A percentile compares a stretch with the other conserved stretches of the same genome.
These are phyloP conservation scores for Rhagoletis zephyria DNA, from an alignment of 1,140 invertebrate species.

Conservation along the genomic window DNA sequence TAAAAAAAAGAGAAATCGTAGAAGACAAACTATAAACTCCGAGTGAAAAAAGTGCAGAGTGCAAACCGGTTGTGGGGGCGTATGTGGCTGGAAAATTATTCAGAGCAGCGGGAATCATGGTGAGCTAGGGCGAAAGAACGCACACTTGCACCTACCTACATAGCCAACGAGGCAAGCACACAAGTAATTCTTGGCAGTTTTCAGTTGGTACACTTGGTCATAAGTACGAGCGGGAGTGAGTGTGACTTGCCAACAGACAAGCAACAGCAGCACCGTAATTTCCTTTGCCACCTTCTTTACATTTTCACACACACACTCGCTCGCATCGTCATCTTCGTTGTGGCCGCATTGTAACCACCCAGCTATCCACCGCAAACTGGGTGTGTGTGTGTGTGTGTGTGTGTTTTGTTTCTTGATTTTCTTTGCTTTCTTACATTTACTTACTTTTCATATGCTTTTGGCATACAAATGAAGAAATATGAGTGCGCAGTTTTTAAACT, in stretches of 20 bases:
- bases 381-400: background rate
- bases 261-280: background rate
- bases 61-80: background rate
- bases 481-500: conserved; percentile 42
- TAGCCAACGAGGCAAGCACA: background rate
- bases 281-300: conserved; percentile 22
- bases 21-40: background rate
- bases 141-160: background rate
- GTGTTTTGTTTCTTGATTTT: background rate
- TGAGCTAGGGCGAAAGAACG: background rate
- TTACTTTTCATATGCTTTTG: conserved; percentile 7
- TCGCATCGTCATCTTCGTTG: background rate
- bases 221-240: background rate
- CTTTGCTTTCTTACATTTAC: no score
- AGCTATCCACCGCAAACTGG: background rate
- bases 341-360: background rate
- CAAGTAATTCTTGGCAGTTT: conserved; percentile 13
- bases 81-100: conserved; percentile 23
- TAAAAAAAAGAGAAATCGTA: background rate
- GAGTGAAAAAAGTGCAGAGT: conserved; percentile 34
- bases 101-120: no score
- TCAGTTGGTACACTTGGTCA: conserved; percentile 22
- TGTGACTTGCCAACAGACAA: no score
- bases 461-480: conserved; percentile 50
- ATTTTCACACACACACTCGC: no score